A percentile compares a stretch with the other conserved stretches of the same genome.
Conservation (phyloP, 2,888 invertebrate genomes). For the Athalia circularis region DNA sequence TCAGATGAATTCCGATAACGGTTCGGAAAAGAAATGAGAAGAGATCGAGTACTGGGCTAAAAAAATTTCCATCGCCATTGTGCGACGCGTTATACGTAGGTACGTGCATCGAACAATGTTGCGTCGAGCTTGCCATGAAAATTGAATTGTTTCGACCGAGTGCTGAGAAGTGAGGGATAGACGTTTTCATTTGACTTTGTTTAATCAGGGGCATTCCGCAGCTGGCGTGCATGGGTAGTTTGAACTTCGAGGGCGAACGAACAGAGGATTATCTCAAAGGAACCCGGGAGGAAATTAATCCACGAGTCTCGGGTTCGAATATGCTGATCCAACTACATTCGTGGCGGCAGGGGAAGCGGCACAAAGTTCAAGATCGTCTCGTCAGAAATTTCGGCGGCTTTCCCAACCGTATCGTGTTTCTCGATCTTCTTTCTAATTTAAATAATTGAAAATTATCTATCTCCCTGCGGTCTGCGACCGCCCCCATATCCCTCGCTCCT, state of each 20-base stretch:
- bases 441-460: constrained; percentile 22
- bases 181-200: constrained; percentile 22
- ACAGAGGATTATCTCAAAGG: constrained; percentile 12
- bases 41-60: too few species aligned
- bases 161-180: neutral
- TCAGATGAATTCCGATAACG: too few species aligned
- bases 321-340: neutral
- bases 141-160: neutral
- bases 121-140: neutral
- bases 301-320: neutral
- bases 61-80: too few species aligned
- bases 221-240: neutral
- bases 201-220: constrained; percentile 23
- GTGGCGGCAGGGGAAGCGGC: neutral
- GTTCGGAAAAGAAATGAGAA: too few species aligned
- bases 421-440: constrained; percentile 7
- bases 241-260: neutral
- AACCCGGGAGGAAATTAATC: constrained; percentile 23
- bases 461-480: neutral
- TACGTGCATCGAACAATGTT: too few species aligned
- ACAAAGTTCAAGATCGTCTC: neutral
- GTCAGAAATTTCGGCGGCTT: constrained; percentile 17
- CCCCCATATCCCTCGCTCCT: too few species aligned
- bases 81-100: too few species aligned
- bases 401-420: constrained; percentile 23